These are phyloP conservation scores for Bettongia penicillata DNA, from an alignment of 2,113 vertebrate species.

Conservation along the genomic window DNA sequence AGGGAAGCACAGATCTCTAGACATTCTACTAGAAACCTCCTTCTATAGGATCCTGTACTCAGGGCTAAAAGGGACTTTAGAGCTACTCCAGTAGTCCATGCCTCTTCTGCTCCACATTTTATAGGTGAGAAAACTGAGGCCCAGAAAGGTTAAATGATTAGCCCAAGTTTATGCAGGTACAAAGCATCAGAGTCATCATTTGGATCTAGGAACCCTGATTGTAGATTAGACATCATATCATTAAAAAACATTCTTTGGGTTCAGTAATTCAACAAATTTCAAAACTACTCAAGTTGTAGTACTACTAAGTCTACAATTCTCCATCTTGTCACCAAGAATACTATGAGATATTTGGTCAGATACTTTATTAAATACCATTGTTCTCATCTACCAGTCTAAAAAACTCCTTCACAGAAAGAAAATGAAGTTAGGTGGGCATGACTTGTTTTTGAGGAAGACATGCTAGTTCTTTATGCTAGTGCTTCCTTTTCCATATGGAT, in stretches of 20 bases:
- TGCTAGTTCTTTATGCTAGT: too few relatives aligned
- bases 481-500: too few relatives aligned
- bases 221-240: not conserved
- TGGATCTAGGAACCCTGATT: not conserved
- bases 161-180: not conserved
- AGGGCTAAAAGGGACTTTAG: not conserved
- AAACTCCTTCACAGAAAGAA: too few relatives aligned
- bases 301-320: too few relatives aligned
- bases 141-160: not conserved
- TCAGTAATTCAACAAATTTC: not conserved
- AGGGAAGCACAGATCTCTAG: not conserved
- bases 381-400: too few relatives aligned
- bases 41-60: not conserved
- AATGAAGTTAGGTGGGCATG: too few relatives aligned
- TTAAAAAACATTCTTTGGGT: not conserved
- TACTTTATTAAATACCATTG: too few relatives aligned
- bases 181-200: not conserved
- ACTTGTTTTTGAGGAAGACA: too few relatives aligned
- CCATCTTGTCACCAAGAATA: too few relatives aligned
- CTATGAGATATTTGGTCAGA: too few relatives aligned
- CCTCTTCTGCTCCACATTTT: not conserved
- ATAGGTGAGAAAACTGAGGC: not conserved
- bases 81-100: not conserved
- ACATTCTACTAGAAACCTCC: not conserved
- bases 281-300: too few relatives aligned